Base-by-base conservation (phyloP, 1,140 invertebrate species). In the Cepaea nemoralis region DNA sequence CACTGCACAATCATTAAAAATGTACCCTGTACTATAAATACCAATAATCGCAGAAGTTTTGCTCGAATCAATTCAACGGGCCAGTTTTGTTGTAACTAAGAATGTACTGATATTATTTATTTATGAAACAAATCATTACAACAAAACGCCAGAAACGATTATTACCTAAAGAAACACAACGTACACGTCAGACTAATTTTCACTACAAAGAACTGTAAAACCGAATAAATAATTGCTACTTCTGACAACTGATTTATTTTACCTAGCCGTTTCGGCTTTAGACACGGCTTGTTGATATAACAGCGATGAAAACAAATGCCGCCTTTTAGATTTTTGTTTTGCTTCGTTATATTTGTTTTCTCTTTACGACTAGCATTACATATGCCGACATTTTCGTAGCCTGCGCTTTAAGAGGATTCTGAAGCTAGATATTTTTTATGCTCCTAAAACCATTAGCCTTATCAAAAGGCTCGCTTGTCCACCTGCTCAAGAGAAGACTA, bases 361-460 rank as follows among this genome's bases (percentile, higher is more conserved):
- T n/a, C 5, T 63, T 63, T 31, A 27, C 27, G 59, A 63, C n/a
- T 27, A 63, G 59, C 59, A 31, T 63, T 27, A 16, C 27, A 31
- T 27, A 31, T 1, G 1, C 59, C 33, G 59, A 14, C 59, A 22
- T 31, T 12, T 63, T 31, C 27, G 19, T 1, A 31, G 59, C 2
- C 33, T 16, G 59, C 27, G 33, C n/a, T 6, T 31, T 5, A 63
- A 63, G 50, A 5, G n/a, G 59, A 63, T 63, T 63, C 59, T 16
- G 59, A 10, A 63, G 59, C 59, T 63, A 31, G n/a, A 63, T 31
- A 31, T 31, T 63, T 48, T 63, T 63, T 31, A 31, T 63, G 10
- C 59, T 31, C 59, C 59, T 31, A 31, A 63, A 63, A 5, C 59
- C 59, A 63, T 63, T 63, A 63, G 59, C 59, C 59, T 27, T 63